phyloP scores from a whole-genome alignment of 2,888 invertebrate genomes.

The Asteroscopus sphinx region DNA sequence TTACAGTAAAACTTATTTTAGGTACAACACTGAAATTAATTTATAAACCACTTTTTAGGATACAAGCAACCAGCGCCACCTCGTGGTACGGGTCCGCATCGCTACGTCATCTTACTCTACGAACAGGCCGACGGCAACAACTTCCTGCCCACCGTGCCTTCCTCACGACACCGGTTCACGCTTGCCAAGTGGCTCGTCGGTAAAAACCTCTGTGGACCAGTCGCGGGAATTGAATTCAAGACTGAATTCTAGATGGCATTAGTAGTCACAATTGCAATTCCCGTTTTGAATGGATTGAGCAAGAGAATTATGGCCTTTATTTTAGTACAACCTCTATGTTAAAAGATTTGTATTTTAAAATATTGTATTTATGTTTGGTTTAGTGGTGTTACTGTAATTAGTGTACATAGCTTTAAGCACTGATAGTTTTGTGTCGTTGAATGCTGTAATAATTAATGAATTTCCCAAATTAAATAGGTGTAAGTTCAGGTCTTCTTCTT shows the following conservation, averaged over 20 bases:
- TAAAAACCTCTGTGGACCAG: constrained; percentile 82
- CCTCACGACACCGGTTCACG: constrained; percentile 74
- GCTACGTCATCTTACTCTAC: constrained; percentile 82
- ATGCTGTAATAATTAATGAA: too few relatives aligned
- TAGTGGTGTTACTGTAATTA: neutral
- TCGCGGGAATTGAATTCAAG: constrained; percentile 80
- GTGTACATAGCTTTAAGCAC: too few relatives aligned
- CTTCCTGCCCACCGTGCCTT: constrained; percentile 78
- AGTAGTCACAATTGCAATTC: constrained; percentile 38
- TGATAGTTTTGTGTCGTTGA: too few relatives aligned
- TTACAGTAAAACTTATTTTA: too few relatives aligned
- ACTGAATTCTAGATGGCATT: constrained; percentile 80
- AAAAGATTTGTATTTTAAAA: neutral
- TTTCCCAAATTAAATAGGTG: too few relatives aligned
- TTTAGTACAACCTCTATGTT: neutral
- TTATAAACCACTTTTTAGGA: constrained; percentile 64
- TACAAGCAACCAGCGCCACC: constrained; percentile 86
- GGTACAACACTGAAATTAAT: too few relatives aligned
- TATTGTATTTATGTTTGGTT: neutral
- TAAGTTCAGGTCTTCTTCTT: too few relatives aligned
- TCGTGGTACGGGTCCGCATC: constrained; percentile 82
- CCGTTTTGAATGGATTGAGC: neutral
- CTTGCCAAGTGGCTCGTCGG: constrained; percentile 82
- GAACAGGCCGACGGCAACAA: constrained; percentile 85
- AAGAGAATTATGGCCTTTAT: constrained; percentile 1